Conservation (phyloP, 1,140 invertebrate species). For the Harlomillsia oculata region DNA sequence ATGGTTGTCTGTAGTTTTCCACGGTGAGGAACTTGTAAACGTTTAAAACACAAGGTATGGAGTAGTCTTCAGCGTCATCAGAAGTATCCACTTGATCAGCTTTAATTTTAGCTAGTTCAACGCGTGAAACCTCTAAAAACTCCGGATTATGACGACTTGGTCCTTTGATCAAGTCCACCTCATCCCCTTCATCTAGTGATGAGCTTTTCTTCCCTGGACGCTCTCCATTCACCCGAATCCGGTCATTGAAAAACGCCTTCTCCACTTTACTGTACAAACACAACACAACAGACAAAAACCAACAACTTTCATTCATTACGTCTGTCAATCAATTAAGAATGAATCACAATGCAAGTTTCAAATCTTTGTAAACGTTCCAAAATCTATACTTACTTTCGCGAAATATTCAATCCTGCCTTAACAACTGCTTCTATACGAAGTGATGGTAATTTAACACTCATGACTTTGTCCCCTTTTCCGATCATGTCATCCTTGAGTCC, state of each 20-base stretch:
- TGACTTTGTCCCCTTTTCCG: slow-evolving; percentile 46
- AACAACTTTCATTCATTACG: background rate
- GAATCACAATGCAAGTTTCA: background rate
- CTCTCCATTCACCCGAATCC: slow-evolving; percentile 55
- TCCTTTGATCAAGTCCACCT: slow-evolving; percentile 54
- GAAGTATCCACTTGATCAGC: slow-evolving; percentile 39
- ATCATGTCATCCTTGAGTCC: slow-evolving; percentile 38
- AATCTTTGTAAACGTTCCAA: slow-evolving; percentile 2
- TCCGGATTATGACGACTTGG: slow-evolving; percentile 48
- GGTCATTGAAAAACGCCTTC: slow-evolving; percentile 54
- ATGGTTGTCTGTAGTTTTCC: slow-evolving; percentile 47
- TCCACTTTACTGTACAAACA: slow-evolving; percentile 51
- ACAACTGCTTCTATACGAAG: slow-evolving; percentile 54
- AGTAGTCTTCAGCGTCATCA: slow-evolving; percentile 21
- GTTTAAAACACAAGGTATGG: slow-evolving; percentile 46
- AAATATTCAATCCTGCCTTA: slow-evolving; percentile 54
- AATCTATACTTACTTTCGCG: slow-evolving; percentile 46
- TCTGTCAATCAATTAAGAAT: background rate
- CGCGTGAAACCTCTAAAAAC: slow-evolving; percentile 50
- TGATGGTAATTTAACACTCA: slow-evolving; percentile 50
- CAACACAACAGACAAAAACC: slow-evolving; percentile 16
- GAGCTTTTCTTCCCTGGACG: slow-evolving; percentile 55
- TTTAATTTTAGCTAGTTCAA: slow-evolving; percentile 43
- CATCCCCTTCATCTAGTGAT: slow-evolving; percentile 49
- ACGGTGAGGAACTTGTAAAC: slow-evolving; percentile 51